These are phyloP conservation scores for Leptopilina drosophilae DNA, from an alignment of 2,888 invertebrate genomes.

Conservation along the genomic window DNA sequence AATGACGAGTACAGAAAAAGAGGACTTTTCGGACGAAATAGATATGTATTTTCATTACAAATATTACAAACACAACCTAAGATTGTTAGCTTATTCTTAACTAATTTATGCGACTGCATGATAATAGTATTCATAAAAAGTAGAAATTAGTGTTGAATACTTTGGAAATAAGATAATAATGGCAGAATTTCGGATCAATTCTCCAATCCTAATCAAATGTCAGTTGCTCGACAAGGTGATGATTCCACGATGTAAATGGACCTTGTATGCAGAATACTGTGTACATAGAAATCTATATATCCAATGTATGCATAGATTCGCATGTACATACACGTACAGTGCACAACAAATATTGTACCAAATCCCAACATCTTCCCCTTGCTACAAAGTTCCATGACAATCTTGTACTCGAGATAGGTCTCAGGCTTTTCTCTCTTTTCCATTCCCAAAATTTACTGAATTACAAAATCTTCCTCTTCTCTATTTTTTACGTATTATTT, in stretches of 20 bases:
- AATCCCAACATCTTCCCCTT: constrained; percentile 1
- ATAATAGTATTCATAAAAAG: no score
- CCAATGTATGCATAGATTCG: constrained; percentile 4
- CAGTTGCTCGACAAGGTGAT: not conserved
- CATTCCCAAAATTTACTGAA: no score
- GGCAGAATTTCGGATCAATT: not conserved
- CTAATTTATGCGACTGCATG: no score
- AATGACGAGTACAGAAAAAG: no score
- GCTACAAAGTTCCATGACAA: not conserved
- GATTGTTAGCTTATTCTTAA: no score
- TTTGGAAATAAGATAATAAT: not conserved
- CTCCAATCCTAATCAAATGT: constrained; percentile 14
- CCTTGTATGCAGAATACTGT: constrained; percentile 25
- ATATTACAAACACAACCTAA: no score
- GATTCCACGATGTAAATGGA: constrained; percentile 14
- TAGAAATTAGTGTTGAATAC: no score
- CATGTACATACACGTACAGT: not conserved
- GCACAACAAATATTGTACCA: constrained; percentile 31
- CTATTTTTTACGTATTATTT: no score
- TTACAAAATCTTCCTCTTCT: no score
- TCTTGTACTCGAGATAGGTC: not conserved
- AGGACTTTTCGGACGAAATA: no score
- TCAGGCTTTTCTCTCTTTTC: no score
- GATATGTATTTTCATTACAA: no score
- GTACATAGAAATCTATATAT: constrained; percentile 20